Percentiles rank a stretch among this genome's conserved stretches.
Conservation (phyloP, 23 tunicate species). For the Oikopleura dioica region DNA sequence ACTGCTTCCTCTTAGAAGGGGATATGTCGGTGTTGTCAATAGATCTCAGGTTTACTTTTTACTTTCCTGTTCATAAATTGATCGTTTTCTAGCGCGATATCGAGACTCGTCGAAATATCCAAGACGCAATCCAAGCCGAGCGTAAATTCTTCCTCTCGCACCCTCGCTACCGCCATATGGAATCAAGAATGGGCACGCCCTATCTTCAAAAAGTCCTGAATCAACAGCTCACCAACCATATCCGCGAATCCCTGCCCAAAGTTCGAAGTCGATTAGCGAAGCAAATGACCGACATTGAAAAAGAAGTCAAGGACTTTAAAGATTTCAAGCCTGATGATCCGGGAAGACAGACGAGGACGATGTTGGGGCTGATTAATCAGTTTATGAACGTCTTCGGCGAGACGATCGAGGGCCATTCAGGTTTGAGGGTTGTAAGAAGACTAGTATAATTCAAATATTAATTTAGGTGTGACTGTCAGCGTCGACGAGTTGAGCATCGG, state of each 20-base stretch:
- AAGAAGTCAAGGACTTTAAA: conserved; percentile 51
- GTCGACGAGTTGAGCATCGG: conserved; percentile 52
- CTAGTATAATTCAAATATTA: too few species aligned
- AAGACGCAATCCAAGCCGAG: conserved; percentile 74
- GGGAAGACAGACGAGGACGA: conserved; percentile 52
- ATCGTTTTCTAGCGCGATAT: too few species aligned
- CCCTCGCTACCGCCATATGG: conserved; percentile 86
- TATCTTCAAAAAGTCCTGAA: conserved; percentile 70
- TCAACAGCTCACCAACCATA: conserved; percentile 94
- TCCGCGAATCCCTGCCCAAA: conserved; percentile 67
- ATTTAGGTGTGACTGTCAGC: conserved; percentile 46
- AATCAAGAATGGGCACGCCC: conserved; percentile 77
- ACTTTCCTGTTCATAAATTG: too few species aligned
- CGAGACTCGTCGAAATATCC: too few species aligned
- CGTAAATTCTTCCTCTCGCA: conserved; percentile 69
- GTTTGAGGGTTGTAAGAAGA: too few species aligned
- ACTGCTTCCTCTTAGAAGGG: conserved; percentile 74
- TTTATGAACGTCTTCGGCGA: too few species aligned
- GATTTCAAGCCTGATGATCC: conserved; percentile 86
- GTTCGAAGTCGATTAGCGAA: conserved; percentile 48
- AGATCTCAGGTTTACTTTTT: conserved; percentile 85
- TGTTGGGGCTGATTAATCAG: too few species aligned
- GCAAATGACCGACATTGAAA: conserved; percentile 66
- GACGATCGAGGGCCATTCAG: too few species aligned
- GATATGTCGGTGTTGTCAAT: conserved; percentile 92